Conservation (phyloP, 2,113 vertebrate genomes). For the Mus musculus region GRCm39 chr5:22716001-22716500, state of each 20-base stretch:
- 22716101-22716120: neutral
- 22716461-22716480: neutral
- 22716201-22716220: neutral
- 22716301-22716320: too few species aligned
- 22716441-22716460: neutral
- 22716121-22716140: neutral
- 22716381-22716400: neutral
- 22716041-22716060: neutral
- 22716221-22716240: neutral
- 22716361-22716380: neutral
- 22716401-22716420: neutral
- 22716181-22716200: slow-evolving; percentile 25
- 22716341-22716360: neutral
- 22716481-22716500: neutral
- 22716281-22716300: too few species aligned
- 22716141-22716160: neutral
- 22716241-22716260: too few species aligned
- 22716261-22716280: too few species aligned
- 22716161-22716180: neutral
- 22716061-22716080: slow-evolving; percentile 30
- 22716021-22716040: neutral
- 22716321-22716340: too few species aligned
- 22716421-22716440: neutral
- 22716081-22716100: neutral
- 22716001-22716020: neutral